Base-by-base conservation (phyloP, 2,797 vertebrate genomes). In the Thalassophryne amazonica region DNA sequence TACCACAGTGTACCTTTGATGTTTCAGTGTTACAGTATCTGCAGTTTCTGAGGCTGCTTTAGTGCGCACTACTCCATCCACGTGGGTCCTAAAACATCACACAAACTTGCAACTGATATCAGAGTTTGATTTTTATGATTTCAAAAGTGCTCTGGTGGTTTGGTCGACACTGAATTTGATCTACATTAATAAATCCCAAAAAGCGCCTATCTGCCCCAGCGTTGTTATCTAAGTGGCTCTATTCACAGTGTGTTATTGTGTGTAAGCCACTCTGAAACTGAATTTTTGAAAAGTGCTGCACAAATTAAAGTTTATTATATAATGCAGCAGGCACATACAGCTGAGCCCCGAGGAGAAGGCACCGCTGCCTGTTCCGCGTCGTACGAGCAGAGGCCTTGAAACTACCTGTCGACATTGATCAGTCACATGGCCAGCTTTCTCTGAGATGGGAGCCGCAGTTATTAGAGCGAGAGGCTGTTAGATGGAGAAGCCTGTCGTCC, bases 391-490 rank as follows among this genome's bases (percentile, higher is more conserved):
- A 65, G 68, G 85, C 84, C 82, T 88, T 85, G 81, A 89, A 88
- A 86, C 81, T 88, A 89, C 85, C 86, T 88, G 89, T 91, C 88
- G 50, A 87, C 83, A 83, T 84, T 84, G 87, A 89, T 92, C 88
- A 88, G 81, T 87, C 83, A 81, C 61, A 29, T 76, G 49, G 69
- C 39, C 32, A 76, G 64, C 53, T 76, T 62, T 85, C 84, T 87
- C 80, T 69, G 76, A 78, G 82, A 90, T 78, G 78, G 81, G 80
- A 78, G 74, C 75, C 51, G 66, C 80, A 78, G 84, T 88, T 89
- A 89, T 89, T 87, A 88, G 86, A 91, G 88, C 81, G 63, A 75
- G 74, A 85, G 87, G 84, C 84, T 77, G 77, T 83, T 77, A 86
- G 85, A 86, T 81, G 74, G 79, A 83, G 79, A 76, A 76, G 53